These are phyloP conservation scores for Tadarida brasiliensis DNA, from an alignment of 2,797 vertebrate species.

Conservation along the genomic window DNA sequence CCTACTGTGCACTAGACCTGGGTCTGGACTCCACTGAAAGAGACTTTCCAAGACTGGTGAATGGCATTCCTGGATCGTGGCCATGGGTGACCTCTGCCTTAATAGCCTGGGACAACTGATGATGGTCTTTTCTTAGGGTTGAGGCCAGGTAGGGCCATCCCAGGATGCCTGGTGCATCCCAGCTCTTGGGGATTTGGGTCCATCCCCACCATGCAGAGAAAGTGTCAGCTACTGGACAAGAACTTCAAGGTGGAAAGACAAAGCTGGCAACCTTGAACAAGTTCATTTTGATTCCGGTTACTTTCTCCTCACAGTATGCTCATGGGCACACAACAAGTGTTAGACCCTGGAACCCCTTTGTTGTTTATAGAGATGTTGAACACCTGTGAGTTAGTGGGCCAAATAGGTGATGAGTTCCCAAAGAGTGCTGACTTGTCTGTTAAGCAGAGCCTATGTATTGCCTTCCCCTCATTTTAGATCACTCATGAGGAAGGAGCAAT, in stretches of 20 bases:
- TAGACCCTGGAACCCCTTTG: neutral
- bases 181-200: neutral
- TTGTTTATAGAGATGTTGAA: neutral
- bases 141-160: neutral
- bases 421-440: neutral
- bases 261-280: neutral
- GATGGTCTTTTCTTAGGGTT: neutral
- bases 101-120: neutral
- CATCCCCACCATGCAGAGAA: neutral
- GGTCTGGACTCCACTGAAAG: neutral
- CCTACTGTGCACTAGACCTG: neutral
- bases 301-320: neutral
- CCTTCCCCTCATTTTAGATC: neutral
- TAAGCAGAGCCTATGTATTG: neutral
- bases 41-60: neutral
- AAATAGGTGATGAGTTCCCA: neutral
- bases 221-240: neutral
- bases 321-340: neutral
- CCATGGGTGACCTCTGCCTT: neutral
- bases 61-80: neutral
- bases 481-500: neutral
- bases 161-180: no score
- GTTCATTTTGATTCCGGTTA: neutral
- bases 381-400: neutral
- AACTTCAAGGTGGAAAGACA: neutral